Conservation (phyloP, 2,113 vertebrate genomes). For the Crypturellus undulatus region DNA sequence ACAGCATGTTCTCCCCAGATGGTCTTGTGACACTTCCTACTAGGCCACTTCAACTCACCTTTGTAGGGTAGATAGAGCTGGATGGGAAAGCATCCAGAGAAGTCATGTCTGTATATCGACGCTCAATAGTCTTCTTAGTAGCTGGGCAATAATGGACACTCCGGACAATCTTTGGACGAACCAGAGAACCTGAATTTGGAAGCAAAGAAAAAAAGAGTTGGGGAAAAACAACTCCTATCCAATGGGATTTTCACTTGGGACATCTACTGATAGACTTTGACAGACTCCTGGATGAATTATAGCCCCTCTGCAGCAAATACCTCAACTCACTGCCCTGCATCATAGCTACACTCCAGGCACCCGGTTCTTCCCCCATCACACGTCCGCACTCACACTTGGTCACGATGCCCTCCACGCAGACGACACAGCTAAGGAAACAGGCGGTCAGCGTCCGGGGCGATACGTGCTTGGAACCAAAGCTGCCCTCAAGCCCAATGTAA, state of each 20-base stretch:
- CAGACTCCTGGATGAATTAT: background rate
- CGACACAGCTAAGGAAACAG: constrained; percentile 90
- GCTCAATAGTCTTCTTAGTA: constrained; percentile 96
- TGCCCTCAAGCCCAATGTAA: constrained; percentile 93
- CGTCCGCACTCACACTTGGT: constrained; percentile 89
- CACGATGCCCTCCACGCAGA: constrained; percentile 97
- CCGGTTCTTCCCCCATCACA: background rate
- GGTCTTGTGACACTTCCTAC: background rate
- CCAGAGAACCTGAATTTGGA: constrained; percentile 87
- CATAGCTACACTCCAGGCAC: background rate
- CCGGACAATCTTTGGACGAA: constrained; percentile 94
- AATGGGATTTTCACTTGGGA: background rate
- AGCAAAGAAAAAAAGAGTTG: background rate
- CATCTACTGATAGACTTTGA: background rate
- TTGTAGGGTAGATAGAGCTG: constrained; percentile 92
- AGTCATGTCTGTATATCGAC: constrained; percentile 94
- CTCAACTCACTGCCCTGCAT: background rate
- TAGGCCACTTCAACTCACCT: constrained; percentile 78
- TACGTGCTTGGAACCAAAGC: constrained; percentile 94
- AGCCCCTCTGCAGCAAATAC: background rate
- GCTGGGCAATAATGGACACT: constrained; percentile 97
- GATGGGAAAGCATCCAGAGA: constrained; percentile 94
- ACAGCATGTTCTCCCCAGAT: background rate
- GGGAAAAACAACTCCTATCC: background rate
- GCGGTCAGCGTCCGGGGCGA: constrained; percentile 92